Conservation (phyloP, 2,113 vertebrate genomes). For the Aplodontia rufa region DNA sequence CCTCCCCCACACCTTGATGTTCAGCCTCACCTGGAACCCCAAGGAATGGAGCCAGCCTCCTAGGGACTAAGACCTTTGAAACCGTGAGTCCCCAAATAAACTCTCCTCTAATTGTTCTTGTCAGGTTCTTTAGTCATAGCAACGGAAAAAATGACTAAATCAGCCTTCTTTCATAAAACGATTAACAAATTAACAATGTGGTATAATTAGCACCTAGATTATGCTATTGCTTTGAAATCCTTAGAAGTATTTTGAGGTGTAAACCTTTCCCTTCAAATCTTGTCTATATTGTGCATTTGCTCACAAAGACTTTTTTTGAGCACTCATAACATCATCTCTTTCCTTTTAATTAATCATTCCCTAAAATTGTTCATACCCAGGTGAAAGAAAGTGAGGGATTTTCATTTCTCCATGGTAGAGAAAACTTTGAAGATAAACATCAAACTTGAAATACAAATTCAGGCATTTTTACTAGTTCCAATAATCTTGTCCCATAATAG, state of each 20-base stretch:
- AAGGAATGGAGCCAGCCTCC: too few relatives aligned
- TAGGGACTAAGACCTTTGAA: too few relatives aligned
- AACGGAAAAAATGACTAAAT: too few relatives aligned
- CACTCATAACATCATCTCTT: background rate
- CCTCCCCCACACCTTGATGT: too few relatives aligned
- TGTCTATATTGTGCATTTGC: background rate
- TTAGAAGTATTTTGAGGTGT: slow-evolving; percentile 2
- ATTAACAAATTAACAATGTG: background rate
- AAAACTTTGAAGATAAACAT: slow-evolving; percentile 25
- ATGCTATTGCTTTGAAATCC: background rate
- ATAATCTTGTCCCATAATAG: background rate
- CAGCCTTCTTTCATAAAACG: background rate
- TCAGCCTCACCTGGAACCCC: too few relatives aligned
- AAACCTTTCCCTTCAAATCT: background rate
- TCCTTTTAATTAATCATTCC: slow-evolving; percentile 11
- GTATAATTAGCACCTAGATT: background rate
- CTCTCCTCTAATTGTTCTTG: too few relatives aligned
- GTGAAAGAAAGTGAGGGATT: background rate
- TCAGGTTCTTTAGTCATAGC: too few relatives aligned
- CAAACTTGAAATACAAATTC: background rate
- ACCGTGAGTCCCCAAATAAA: too few relatives aligned
- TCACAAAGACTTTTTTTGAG: too few relatives aligned
- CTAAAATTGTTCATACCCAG: background rate
- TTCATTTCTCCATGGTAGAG: background rate
- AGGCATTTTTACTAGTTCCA: background rate